These are phyloP conservation scores for Ochropleura plecta DNA, from an alignment of 2,888 invertebrate genomes.

Conservation along the genomic window DNA sequence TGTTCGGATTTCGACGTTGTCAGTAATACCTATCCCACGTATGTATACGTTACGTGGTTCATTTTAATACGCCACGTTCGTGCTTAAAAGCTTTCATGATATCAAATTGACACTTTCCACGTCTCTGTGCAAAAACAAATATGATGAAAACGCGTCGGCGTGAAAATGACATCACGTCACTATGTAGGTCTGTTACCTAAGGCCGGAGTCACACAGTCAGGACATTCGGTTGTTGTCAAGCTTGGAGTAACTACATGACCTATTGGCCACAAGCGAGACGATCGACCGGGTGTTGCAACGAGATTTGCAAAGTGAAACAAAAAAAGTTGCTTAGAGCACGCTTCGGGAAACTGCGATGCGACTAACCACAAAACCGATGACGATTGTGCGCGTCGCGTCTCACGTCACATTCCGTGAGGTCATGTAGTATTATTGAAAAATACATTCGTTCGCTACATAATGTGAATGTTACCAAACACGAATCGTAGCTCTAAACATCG, in stretches of 20 bases:
- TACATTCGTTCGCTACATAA: background rate
- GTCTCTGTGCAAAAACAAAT: constrained; percentile 52
- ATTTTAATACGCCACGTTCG: constrained; percentile 60
- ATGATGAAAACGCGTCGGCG: constrained; percentile 21
- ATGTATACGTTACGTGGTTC: constrained; percentile 42
- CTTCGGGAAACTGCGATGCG: background rate
- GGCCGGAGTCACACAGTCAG: background rate
- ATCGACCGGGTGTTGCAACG: background rate
- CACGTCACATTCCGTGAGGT: background rate
- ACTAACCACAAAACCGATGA: background rate
- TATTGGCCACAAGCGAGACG: too few species aligned
- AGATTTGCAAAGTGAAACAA: background rate
- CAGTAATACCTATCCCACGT: constrained; percentile 32
- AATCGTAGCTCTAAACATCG: background rate
- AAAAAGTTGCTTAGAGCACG: background rate
- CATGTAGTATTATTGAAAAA: background rate
- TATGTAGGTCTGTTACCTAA: constrained; percentile 15
- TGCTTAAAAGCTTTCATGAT: constrained; percentile 61
- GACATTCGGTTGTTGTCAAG: background rate
- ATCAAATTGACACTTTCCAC: constrained; percentile 63
- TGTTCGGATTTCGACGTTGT: constrained; percentile 12
- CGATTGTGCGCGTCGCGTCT: background rate
- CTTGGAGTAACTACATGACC: background rate
- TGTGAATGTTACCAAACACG: background rate
- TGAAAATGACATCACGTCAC: constrained; percentile 45